Evolutionary conservation across 2,797 vertebrate species (phyloP), one percentile per base, ranked within the genome.

Genomic region (Hafferia zeledoni): DNA sequence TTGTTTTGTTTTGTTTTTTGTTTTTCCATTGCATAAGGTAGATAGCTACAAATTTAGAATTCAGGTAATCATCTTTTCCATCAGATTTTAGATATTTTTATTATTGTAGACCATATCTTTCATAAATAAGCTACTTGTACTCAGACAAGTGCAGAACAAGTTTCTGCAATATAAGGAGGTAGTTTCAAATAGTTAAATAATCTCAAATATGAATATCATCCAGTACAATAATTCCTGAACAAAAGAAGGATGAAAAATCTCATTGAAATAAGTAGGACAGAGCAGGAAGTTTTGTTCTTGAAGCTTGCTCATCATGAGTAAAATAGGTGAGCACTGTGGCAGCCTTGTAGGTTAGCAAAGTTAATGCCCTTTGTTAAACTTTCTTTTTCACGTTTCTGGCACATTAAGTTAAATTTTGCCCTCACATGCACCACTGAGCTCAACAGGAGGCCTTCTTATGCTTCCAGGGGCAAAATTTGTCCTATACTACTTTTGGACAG

Each of bases 401-500:
- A 80, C 59, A 64, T 77, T 82, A 95, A 87, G 88, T 95, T 88
- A 93, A 87, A 67, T 70, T 90, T 64, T 94, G 50, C 63, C 77
- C 88, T 95, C 80, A 55, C 27, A 95, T 83, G 93, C 86, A 86
- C 88, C 83, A 80, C 53, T 90, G 92, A 94, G 88, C 93, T 95
- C 92, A 87, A 94, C 44, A 95, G 95, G 92, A 95, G 53, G 69
- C 46, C 44, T 82, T 67, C 50, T 56, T 86, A 86, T 87, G 61
- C 31, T 93, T 84, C 68, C 55, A 94, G 89, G 78, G 81, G 63
- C 78, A 95, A 89, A 63, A 87, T 82, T 46, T 89, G n/a, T 92
- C 83, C 60, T 93, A 7, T 8, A 19, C 5, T 47, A 24, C 20
- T 84, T 69, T 67, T 16, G 16, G 37, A 46, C 23, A 1, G 7